Evolutionary conservation across 2,888 invertebrate species (phyloP), one percentile per base, ranked within the genome.

Genomic region (Xestia c-nigrum): DNA sequence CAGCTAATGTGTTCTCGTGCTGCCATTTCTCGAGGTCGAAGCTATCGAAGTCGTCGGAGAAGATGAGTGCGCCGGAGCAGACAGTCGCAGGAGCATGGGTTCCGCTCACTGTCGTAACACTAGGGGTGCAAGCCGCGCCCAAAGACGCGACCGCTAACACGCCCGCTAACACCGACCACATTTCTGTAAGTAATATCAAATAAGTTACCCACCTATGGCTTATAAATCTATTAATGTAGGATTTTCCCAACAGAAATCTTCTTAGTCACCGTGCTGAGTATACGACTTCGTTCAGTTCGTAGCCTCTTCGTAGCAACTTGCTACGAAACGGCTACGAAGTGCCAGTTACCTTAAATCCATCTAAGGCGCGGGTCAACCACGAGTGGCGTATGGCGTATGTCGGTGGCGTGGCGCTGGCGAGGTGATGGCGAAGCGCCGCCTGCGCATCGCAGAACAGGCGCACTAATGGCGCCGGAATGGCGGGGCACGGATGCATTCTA

Each of bases 1-100:
- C 98, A 47, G 96, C 94, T 43, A 98, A 92, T 0, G 98, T 98
- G 85, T 97, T 97, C 91, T 98, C 98, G 89, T 98, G 97, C 88
- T 97, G 96, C 98, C 98, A 98, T 85, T 95, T 97, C 82, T 96
- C 95, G 1, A 97, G 92, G 89, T 98, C 97, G 21, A 98, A 95
- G 1, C 91, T 92, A 40, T 97, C 93, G 91, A 98, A 98, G 46
- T 97, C 97, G 50, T 98, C 98, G 14, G 97, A 91, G 88, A 98
- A 98, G 89, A 98, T 97, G 67, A 97, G 92, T 9, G 94, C 97
- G 0, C 97, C 97, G 0, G 97, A 95, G 91, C 97, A 97, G 50
- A 97, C 93, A 24, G 91, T 91, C 40, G 63, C 84, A 0, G 97
- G 97, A 0, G 97, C 97, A 85, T 94, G 94, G 0, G 94, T 93